phyloP scores from a whole-genome alignment of 2,888 invertebrate species.

The Drosophila neotestacea region DNA sequence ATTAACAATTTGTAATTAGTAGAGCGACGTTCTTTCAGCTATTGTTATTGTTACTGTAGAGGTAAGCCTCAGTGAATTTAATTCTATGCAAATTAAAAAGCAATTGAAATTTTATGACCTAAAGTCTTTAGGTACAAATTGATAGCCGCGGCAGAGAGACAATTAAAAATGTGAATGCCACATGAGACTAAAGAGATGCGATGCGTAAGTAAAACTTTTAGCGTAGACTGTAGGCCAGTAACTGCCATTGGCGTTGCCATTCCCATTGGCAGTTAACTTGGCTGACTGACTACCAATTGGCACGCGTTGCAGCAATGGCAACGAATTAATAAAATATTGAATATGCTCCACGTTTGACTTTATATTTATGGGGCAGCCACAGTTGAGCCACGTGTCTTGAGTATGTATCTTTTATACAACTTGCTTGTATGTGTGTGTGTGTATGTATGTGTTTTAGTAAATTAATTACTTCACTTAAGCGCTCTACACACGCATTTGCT shows the following conservation, averaged over 20 bases:
- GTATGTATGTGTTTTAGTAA: slow-evolving; percentile 52
- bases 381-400: slow-evolving; percentile 38
- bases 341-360: slow-evolving; percentile 65
- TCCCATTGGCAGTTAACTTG: slow-evolving; percentile 38
- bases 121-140: slow-evolving; percentile 61
- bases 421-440: slow-evolving; percentile 9
- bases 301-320: slow-evolving; percentile 42
- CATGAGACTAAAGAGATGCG: slow-evolving; percentile 63
- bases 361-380: slow-evolving; percentile 57
- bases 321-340: slow-evolving; percentile 73
- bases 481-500: slow-evolving; percentile 47
- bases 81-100: slow-evolving; percentile 79
- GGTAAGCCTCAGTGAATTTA: slow-evolving; percentile 45
- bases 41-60: slow-evolving; percentile 47
- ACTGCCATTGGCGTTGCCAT: slow-evolving; percentile 40
- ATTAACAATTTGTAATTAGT: slow-evolving; percentile 76
- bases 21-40: slow-evolving; percentile 39
- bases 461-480: slow-evolving; percentile 75
- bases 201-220: slow-evolving; percentile 38
- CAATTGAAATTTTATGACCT: slow-evolving; percentile 77
- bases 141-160: slow-evolving; percentile 53
- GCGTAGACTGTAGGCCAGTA: slow-evolving; percentile 37
- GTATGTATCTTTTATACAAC: not conserved
- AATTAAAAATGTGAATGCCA: slow-evolving; percentile 72
- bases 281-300: slow-evolving; percentile 59